These are phyloP conservation scores for Mongoloraphidia duomilia DNA, from an alignment of 2,888 invertebrate genomes.

Conservation along the genomic window DNA sequence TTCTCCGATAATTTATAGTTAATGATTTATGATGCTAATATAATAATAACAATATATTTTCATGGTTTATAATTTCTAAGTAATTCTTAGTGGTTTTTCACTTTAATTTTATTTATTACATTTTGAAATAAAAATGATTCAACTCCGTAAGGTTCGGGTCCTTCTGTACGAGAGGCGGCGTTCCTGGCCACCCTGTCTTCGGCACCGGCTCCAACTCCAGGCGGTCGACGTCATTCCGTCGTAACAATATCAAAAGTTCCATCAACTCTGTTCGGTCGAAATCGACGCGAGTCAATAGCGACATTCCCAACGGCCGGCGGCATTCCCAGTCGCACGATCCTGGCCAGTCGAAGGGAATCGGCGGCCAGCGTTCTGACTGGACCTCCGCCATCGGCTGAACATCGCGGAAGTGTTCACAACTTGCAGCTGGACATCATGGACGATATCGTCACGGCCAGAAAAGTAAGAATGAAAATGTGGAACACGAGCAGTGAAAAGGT, in stretches of 20 bases:
- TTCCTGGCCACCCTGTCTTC: slow-evolving; percentile 70
- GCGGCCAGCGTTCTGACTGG: slow-evolving; percentile 30
- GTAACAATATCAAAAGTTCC: slow-evolving; percentile 77
- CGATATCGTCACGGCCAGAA: slow-evolving; percentile 68
- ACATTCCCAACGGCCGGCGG: slow-evolving; percentile 48
- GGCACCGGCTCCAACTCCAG: slow-evolving; percentile 54
- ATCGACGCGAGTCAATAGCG: slow-evolving; percentile 67
- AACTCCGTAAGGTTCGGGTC: slow-evolving; percentile 39
- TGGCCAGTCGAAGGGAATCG: slow-evolving; percentile 26
- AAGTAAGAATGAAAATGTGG: slow-evolving; percentile 74
- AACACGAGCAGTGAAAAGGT: slow-evolving; percentile 62
- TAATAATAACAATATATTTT: too few species aligned
- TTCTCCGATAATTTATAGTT: too few species aligned
- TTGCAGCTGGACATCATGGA: slow-evolving; percentile 79
- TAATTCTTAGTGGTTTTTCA: too few species aligned
- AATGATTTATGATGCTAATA: too few species aligned
- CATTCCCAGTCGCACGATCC: slow-evolving; percentile 27
- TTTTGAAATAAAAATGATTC: too few species aligned
- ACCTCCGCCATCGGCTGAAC: slow-evolving; percentile 59
- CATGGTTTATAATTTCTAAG: too few species aligned
- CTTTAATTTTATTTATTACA: too few species aligned
- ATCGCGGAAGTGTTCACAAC: slow-evolving; percentile 65
- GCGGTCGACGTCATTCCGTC: slow-evolving; percentile 71
- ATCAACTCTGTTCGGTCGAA: slow-evolving; percentile 58
- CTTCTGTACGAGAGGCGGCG: slow-evolving; percentile 64